phyloP scores from a whole-genome alignment of 2,113 vertebrate genomes.

The Misgurnus anguillicaudatus region DNA sequence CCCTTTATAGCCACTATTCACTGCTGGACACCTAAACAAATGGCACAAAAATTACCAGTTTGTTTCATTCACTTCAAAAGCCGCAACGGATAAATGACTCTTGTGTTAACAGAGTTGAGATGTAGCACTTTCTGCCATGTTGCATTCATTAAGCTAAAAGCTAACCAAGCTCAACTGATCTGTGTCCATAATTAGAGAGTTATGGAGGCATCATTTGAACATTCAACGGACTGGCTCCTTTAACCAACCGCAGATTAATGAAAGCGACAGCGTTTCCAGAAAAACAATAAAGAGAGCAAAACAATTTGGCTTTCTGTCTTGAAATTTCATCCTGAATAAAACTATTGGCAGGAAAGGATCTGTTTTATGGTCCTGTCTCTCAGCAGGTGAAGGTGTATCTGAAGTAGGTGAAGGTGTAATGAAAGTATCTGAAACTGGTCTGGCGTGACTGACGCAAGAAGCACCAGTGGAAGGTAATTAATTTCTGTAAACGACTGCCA shows the following conservation, averaged over 20 bases:
- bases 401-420: no score
- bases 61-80: conserved; percentile 75
- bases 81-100: conserved; percentile 67
- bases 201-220: conserved; percentile 33
- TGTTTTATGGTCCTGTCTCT: conserved; percentile 27
- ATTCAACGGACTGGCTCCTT: conserved; percentile 46
- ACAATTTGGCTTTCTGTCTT: conserved; percentile 22
- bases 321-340: conserved; percentile 11
- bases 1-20: conserved; percentile 59
- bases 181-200: conserved; percentile 54
- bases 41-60: conserved; percentile 46
- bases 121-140: conserved; percentile 71
- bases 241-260: conserved; percentile 56
- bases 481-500: conserved; percentile 79
- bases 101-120: conserved; percentile 71
- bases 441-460: conserved; percentile 74
- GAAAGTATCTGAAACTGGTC: conserved; percentile 60
- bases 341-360: conserved; percentile 22
- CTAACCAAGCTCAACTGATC: conserved; percentile 60
- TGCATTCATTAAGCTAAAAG: conserved; percentile 69
- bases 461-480: conserved; percentile 75
- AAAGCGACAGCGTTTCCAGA: conserved; percentile 32
- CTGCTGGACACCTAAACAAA: conserved; percentile 20
- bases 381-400: conserved; percentile 56
- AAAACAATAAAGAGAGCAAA: conserved; percentile 16